Evolutionary conservation across 2,113 vertebrate species (phyloP), one percentile per base, ranked within the genome.

Genomic region (Otocyon megalotis): DNA sequence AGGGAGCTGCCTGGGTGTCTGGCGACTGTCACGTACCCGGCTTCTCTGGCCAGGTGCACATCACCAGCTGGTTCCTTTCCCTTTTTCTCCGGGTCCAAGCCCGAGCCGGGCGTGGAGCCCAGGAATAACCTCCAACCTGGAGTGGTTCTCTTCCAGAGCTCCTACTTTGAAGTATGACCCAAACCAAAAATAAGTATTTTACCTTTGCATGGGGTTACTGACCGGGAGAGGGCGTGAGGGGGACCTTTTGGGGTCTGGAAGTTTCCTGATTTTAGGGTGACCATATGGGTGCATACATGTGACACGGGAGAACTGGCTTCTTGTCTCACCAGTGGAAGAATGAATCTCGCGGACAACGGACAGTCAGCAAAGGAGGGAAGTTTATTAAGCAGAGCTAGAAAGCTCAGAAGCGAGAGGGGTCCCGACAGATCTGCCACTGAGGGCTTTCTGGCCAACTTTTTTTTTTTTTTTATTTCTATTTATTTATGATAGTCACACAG

Each of bases 21-120:
- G 69, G 60, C 26, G 84, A 87, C 1, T 0, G 65, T 95, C 97
- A 97, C 90, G 90, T 97, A 79, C 14, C n/a, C 82, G 37, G 85
- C 54, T 71, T 43, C 67, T 26, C 12, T 0, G 35, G 60, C n/a
- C 90, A 77, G 5, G 11, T 24, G 62, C 22, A 22, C 5, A 12
- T 13, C 79, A 37, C 74, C 67, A 30, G 69, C 37, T 72, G 37
- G 37, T 14, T 28, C 37, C 53, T 89, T 37, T 69, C 63, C n/a
- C 37, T 74, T 91, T 54, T 80, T n/a, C 50, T 97, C 30, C 13
- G 65, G 16, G 20, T n/a, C 37, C 20, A 43, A 14, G 30, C 6
- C 4, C 15, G 35, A 58, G 19, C 60, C 22, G 69, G 16, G 24
- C 35, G 1, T 14, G 4, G 62, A 43, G 56, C 16, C 10, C 24